Conservation (phyloP, 1,140 invertebrate species). For the Caenorhabditis brenneri region DNA sequence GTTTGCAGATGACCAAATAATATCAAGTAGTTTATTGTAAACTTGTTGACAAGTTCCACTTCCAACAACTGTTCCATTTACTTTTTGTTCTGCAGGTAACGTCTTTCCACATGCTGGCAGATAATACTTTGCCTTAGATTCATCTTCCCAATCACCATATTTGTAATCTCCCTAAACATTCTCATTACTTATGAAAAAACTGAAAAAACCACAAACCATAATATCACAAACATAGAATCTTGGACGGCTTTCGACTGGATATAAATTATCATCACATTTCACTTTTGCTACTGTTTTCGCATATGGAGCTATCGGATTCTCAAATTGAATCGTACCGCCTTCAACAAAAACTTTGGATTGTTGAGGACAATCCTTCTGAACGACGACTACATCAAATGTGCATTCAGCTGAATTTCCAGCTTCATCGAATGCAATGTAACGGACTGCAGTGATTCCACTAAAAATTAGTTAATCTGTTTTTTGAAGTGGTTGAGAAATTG, state of each 20-base stretch:
- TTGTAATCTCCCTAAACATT: not conserved
- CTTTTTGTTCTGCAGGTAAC: not conserved
- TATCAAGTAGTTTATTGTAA: not conserved
- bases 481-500: too few relatives aligned
- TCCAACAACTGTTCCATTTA: conserved; percentile 16
- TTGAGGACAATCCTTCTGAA: not conserved
- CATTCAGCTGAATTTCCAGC: conserved; percentile 8
- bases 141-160: not conserved
- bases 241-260: not conserved
- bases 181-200: too few relatives aligned
- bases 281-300: not conserved
- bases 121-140: not conserved
- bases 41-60: not conserved
- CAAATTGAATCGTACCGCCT: not conserved
- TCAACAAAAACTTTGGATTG: not conserved
- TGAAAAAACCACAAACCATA: not conserved
- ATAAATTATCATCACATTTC: not conserved
- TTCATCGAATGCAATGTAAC: not conserved
- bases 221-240: conserved; percentile 31
- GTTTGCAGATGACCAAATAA: not conserved
- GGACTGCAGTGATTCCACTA: not conserved
- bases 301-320: not conserved
- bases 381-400: not conserved
- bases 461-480: not conserved
- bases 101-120: not conserved